Evolutionary conservation across 2,113 vertebrate species (phyloP), one percentile per base, ranked within the genome.

Genomic region (Camelus bactrianus): DNA sequence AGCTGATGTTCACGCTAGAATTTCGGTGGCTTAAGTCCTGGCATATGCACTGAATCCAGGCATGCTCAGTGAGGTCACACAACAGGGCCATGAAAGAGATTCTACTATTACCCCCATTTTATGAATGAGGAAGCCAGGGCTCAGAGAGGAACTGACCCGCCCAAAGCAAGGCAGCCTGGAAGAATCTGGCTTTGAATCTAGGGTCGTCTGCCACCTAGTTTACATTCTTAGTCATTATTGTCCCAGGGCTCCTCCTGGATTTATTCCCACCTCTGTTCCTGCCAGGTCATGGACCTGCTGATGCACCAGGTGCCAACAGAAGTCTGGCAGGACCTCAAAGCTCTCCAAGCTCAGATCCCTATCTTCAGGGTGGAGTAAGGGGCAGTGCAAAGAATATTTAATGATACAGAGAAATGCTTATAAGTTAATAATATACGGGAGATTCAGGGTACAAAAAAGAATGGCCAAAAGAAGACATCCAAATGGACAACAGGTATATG

Each of bases 121-220:
- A 60, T 52, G 62, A 30, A 91, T 77, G 35, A 32, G 28, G 50
- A 94, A 87, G 50, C 62, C 6, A 86, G 64, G 19, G 35, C 13
- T 93, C 35, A 86, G n/a, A 90, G 48, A 93, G 30, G 28, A 92
- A 84, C 35, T 32, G 30, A 84, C 30, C 20, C 4, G 22, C 14
- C 46, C 32, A 93, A 86, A 46, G 9, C 62, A 54, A 60, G 16
- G 70, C 28, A 86, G 38, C 77, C 67, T 64, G 32, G 26, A 86
- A 93, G 54, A 85, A 95, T 96, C 54, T 89, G 58, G 42, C 79
- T 75, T 89, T 69, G 80, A 96, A 79, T 30, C 24, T 93, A 60
- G 38, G 38, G 79, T 62, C 32, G 3, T 79, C 56, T 87, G 42
- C 50, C 52, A 24, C 65, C 75, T 32, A 60, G 24, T 83, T 81